Evolutionary conservation across 1,140 invertebrate genomes (phyloP), one percentile per base, ranked within the genome.

Genomic region (Cepaea nemoralis): DNA sequence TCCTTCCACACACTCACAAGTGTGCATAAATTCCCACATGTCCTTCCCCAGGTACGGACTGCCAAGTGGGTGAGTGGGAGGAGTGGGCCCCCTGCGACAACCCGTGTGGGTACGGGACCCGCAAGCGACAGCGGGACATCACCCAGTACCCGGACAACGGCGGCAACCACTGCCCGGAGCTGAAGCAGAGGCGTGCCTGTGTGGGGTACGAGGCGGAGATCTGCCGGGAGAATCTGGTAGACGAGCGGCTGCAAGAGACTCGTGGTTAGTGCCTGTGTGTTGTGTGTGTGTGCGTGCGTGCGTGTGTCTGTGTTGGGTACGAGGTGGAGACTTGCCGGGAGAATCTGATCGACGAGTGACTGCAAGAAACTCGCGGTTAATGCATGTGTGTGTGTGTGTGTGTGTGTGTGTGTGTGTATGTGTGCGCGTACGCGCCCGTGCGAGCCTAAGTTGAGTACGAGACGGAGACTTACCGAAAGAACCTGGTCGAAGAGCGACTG

Each of bases 61-160:
- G 88, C 79, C 74, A 82, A 22, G 83, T 88, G 16, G 66, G 70
- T 12, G 69, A 84, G 16, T 88, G 86, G 86, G 78, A 67, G 12
- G 77, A 84, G 16, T 88, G 86, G 87, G 79, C 77, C 5, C 59
- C 84, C 10, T 89, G 88, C 78, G 71, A 81, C 37, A 83, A 83
- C 55, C 77, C 82, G 0, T 89, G 87, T 78, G 87, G 86, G 5
- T 81, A 79, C 39, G 88, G 88, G n/a, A 83, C 82, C 10, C 84
- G 86, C 59, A 80, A 83, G 42, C 71, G 88, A 24, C 84, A 73
- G 35, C 81, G 87, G 12, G 73, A 83, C 35, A 84, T 89, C 63
- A 31, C 71, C 35, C 39, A 59, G 22, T 80, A 82, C 35, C 81
- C 87, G 2, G 83, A 83, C 40, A 87, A 89, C 73, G 88, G 88